Evolutionary conservation across 2,113 vertebrate species (phyloP), one percentile per base, ranked within the genome.

Genomic region (Cottus gobio): DNA sequence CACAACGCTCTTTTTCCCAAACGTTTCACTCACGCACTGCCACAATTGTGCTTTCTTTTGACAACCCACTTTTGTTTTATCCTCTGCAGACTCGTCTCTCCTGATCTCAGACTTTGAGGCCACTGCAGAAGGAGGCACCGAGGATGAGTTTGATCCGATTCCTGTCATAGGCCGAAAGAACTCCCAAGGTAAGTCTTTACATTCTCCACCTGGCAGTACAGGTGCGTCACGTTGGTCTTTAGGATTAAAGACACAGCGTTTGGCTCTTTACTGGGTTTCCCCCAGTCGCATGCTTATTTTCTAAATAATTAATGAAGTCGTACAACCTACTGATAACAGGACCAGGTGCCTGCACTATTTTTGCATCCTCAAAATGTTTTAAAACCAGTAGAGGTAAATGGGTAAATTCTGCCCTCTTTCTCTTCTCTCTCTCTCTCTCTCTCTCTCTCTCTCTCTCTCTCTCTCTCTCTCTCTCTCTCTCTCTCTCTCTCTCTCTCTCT

Each of bases 141-240:
- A 98, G 94, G 97, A 99, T 88, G 98, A 99, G 89, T 99, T 99
- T 95, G 98, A 99, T 90, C 98, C 98, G 76, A 99, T 99, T 85
- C 98, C 98, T 66, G 98, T 99, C 86, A 95, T 96, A 71, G 97
- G 97, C 92, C 96, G 97, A 90, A 99, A 99, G 96, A 98, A 96
- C 91, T 96, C 97, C 90, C 98, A 98, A 97, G 98, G 98, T 99
- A 96, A 95, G 91, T 66, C 12, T 78, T 37, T n/a, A 11, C 22
- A 12, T 10, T 50, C 11, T 68, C 15, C 54, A 9, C 1, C 16
- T 34, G 22, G 65, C 42, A 44, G 28, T 42, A 54, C 36, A 58
- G 69, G 64, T 52, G 76, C 68, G 68, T 75, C 58, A 28, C 28
- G 28, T 31, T 54, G 42, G n/a, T 42, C 16, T 68, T 69, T 3